Conservation (phyloP, 2,888 invertebrate genomes). For the Tuberolachnus salignus region DNA sequence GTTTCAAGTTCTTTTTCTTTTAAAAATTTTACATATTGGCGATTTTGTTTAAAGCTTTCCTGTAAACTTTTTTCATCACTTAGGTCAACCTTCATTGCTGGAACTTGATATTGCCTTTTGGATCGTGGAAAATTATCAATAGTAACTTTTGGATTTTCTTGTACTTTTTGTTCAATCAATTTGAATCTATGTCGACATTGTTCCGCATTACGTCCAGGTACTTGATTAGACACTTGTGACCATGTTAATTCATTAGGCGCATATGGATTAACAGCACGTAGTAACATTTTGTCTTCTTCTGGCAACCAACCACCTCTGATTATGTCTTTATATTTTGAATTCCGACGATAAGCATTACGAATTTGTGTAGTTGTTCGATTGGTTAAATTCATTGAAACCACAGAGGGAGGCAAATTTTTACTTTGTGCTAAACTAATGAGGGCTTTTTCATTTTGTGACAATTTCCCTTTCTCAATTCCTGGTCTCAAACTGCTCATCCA, state of each 20-base stretch:
- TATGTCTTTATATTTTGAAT: not conserved
- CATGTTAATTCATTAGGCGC: constrained; percentile 22
- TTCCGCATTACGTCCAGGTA: constrained; percentile 46
- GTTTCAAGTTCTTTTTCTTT: not conserved
- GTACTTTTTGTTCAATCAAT: constrained; percentile 38
- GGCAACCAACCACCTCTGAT: constrained; percentile 27
- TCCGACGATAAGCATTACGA: constrained; percentile 49
- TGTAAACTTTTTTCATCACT: not conserved
- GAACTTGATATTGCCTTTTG: not conserved
- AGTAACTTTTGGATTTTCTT: constrained; percentile 13
- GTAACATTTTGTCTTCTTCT: constrained; percentile 44
- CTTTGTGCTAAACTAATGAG: constrained; percentile 35
- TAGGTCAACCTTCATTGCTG: not conserved
- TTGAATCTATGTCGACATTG: constrained; percentile 49
- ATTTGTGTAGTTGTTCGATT: constrained; percentile 45
- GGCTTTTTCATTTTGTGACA: constrained; percentile 24
- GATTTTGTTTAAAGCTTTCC: constrained; percentile 33
- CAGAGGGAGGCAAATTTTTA: constrained; percentile 28
- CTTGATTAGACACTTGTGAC: constrained; percentile 31
- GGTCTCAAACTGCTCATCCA: constrained; percentile 40
- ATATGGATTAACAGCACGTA: not conserved
- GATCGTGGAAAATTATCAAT: constrained; percentile 13
- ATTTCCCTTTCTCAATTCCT: constrained; percentile 36
- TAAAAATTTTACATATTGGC: not conserved
- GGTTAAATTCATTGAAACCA: constrained; percentile 50